Evolutionary conservation across 2,888 invertebrate genomes (phyloP).

Genomic region (Tenthredo amoena): DNA sequence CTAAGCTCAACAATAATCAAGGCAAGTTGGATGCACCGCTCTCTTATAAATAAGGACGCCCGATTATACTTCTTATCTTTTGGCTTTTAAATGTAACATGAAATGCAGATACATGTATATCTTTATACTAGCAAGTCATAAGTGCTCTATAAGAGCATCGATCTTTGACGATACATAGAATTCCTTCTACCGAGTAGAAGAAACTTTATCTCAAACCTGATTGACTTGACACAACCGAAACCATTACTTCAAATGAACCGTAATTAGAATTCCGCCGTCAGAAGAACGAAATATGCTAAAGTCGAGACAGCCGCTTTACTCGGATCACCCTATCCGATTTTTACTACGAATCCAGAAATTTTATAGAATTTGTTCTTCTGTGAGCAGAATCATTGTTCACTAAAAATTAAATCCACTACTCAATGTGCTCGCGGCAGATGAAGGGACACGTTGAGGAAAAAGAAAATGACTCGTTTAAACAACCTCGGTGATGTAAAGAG

Average conservation of each 20-base stretch:
- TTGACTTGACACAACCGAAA: constrained; percentile 7
- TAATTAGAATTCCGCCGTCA: background rate
- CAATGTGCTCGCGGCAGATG: background rate
- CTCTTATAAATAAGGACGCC: constrained; percentile 16
- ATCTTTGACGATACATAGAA: background rate
- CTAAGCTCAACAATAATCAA: constrained; percentile 53
- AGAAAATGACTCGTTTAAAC: constrained; percentile 13
- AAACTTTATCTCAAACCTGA: background rate
- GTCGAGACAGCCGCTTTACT: background rate
- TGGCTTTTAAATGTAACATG: constrained; percentile 3
- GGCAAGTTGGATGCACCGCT: constrained; percentile 46
- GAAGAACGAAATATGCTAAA: background rate
- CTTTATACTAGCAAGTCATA: background rate
- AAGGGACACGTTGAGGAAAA: background rate
- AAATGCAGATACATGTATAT: constrained; percentile 9
- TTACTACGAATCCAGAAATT: background rate
- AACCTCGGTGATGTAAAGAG: constrained; percentile 50
- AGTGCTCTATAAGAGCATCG: background rate
- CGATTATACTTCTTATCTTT: constrained; percentile 25
- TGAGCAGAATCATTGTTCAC: constrained; percentile 9
- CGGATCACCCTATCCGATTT: background rate
- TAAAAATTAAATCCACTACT: background rate
- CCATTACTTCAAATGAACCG: background rate
- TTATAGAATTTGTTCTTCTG: background rate
- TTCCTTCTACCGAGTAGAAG: background rate